phyloP scores from a whole-genome alignment of 2,888 invertebrate genomes.

The Coronaproctus castanopsis region DNA sequence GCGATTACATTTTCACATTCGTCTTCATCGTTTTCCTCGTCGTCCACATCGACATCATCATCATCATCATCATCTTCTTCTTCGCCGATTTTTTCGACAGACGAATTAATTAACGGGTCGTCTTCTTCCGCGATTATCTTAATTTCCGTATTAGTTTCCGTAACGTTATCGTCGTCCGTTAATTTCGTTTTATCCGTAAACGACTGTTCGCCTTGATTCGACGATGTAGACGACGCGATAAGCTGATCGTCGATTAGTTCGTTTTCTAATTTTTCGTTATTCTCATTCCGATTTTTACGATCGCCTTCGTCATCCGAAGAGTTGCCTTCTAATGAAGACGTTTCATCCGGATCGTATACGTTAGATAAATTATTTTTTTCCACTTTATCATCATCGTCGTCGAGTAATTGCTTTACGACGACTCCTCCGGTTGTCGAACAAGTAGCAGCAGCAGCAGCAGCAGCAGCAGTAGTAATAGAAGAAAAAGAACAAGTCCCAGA shows the following conservation, averaged over 20 bases:
- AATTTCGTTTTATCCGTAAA: constrained; percentile 23
- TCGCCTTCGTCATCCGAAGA: too few species aligned
- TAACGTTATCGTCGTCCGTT: constrained; percentile 4
- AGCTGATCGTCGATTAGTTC: background rate
- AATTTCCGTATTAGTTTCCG: background rate
- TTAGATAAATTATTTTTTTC: too few species aligned
- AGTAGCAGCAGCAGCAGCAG: too few species aligned
- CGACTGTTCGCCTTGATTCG: background rate
- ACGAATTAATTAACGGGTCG: constrained; percentile 11
- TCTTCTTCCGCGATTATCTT: constrained; percentile 7
- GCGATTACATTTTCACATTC: constrained; percentile 7
- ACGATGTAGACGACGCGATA: background rate
- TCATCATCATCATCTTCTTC: background rate
- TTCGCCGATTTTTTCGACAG: background rate
- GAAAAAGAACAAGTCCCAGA: too few species aligned
- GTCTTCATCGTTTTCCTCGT: background rate
- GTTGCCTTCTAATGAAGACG: too few species aligned
- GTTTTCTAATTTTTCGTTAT: background rate
- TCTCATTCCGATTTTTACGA: too few species aligned
- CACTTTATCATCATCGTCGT: constrained; percentile 3
- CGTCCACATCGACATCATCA: background rate
- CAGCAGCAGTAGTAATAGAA: too few species aligned
- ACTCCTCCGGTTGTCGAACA: too few species aligned
- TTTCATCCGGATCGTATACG: too few species aligned
- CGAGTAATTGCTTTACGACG: constrained; percentile 5